phyloP scores from a whole-genome alignment of 1,140 invertebrate genomes.

The Sitodiplosis mosellana region DNA sequence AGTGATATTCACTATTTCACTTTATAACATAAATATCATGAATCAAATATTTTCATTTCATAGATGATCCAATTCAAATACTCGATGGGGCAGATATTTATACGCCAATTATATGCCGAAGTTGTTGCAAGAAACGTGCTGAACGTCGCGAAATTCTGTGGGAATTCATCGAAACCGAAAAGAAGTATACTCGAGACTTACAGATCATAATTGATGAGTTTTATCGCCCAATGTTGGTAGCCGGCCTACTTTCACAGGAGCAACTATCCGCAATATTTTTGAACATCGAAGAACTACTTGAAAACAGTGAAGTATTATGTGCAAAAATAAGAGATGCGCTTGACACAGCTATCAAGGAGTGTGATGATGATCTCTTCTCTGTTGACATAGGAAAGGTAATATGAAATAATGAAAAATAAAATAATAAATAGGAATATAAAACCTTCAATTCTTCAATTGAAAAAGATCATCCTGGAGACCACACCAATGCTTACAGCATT shows the following conservation, averaged over 20 bases:
- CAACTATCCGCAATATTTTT: conserved; percentile 80
- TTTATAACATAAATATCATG: too few relatives aligned
- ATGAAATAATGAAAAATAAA: too few relatives aligned
- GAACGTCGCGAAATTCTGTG: conserved; percentile 88
- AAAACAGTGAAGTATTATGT: conserved; percentile 71
- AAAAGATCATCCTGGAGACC: conserved; percentile 85
- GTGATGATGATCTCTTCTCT: conserved; percentile 62
- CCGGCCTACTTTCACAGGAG: conserved; percentile 61
- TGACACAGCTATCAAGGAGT: conserved; percentile 63
- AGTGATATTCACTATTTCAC: too few relatives aligned
- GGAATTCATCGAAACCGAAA: conserved; percentile 91
- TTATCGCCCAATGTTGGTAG: conserved; percentile 79
- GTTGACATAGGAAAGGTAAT: conserved; percentile 80
- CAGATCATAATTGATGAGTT: conserved; percentile 87
- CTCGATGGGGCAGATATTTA: conserved; percentile 48
- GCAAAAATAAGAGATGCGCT: conserved; percentile 71
- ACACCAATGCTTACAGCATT: conserved; percentile 85
- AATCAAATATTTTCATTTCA: too few relatives aligned
- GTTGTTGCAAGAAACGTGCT: conserved; percentile 68
- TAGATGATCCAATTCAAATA: conserved; percentile 42
- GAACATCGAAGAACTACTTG: conserved; percentile 80
- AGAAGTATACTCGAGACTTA: conserved; percentile 84
- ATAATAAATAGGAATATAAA: too few relatives aligned
- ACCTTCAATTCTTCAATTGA: too few relatives aligned
- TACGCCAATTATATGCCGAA: conserved; percentile 64